These are phyloP conservation scores for Rhagium mordax DNA, from an alignment of 2,888 invertebrate species.

Conservation along the genomic window DNA sequence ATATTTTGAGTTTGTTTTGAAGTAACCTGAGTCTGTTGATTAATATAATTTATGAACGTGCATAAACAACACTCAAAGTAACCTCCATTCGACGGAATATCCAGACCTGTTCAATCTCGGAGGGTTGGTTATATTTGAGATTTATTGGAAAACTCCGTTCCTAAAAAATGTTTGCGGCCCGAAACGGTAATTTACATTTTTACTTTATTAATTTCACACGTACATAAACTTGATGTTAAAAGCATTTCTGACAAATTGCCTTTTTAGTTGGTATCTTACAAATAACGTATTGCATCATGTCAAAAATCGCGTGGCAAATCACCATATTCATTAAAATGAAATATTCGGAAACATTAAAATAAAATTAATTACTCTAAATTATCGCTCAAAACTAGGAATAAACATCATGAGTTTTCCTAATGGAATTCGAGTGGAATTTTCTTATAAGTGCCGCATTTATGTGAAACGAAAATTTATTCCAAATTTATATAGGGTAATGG, in stretches of 20 bases:
- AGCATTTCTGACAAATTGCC: slow-evolving; percentile 28
- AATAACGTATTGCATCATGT: slow-evolving; percentile 25
- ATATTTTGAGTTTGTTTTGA: no score
- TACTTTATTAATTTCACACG: slow-evolving; percentile 20
- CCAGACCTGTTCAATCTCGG: no score
- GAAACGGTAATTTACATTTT: background rate
- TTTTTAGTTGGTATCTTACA: slow-evolving; percentile 6
- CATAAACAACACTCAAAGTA: no score
- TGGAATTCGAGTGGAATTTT: slow-evolving; percentile 22
- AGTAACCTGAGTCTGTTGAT: no score
- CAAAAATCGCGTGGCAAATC: slow-evolving; percentile 49
- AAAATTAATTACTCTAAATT: slow-evolving; percentile 47
- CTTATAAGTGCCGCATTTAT: slow-evolving; percentile 11
- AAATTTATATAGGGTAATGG: slow-evolving; percentile 18
- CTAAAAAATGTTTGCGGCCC: background rate
- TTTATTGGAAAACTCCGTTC: background rate
- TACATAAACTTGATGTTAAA: slow-evolving; percentile 16
- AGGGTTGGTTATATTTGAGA: background rate
- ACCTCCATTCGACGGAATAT: no score
- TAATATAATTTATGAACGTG: no score
- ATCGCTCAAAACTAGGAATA: slow-evolving; percentile 26
- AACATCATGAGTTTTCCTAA: slow-evolving; percentile 16
- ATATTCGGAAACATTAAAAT: slow-evolving; percentile 45
- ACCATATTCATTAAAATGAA: slow-evolving; percentile 52
- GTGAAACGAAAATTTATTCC: background rate